A percentile compares a stretch with the other conserved stretches of the same genome.
These are phyloP conservation scores for Papilio xuthus DNA, from an alignment of 1,140 invertebrate species.

Conservation along the genomic window DNA sequence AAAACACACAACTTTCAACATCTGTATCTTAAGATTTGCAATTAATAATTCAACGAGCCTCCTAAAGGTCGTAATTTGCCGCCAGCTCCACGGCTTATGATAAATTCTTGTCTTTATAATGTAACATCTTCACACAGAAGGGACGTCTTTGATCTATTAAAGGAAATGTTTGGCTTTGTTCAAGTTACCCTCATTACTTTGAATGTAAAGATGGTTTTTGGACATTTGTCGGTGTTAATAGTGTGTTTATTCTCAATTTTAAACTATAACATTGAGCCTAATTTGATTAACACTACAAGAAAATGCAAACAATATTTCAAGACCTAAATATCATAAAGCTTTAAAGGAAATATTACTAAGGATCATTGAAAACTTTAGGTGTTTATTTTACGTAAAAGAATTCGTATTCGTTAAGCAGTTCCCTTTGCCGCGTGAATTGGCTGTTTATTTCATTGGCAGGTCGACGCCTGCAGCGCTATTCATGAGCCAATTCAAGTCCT, in stretches of 20 bases:
- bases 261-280: neutral
- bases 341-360: neutral
- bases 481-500: slow-evolving; percentile 66
- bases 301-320: neutral
- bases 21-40: neutral
- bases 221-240: neutral
- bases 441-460: slow-evolving; percentile 62
- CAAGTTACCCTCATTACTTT: neutral
- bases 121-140: slow-evolving; percentile 2
- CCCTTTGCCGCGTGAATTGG: slow-evolving; percentile 63
- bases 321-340: neutral
- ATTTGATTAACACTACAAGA: neutral
- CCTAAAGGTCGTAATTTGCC: slow-evolving; percentile 22
- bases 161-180: slow-evolving; percentile 1
- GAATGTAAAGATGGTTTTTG: neutral
- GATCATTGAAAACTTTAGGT: neutral
- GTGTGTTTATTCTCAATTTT: slow-evolving; percentile 20
- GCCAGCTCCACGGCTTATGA: slow-evolving; percentile 2
- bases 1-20: neutral
- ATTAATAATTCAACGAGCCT: slow-evolving; percentile 19
- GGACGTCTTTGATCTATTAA: slow-evolving; percentile 10
- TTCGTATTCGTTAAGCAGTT: slow-evolving; percentile 65
- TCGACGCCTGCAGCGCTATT: slow-evolving; percentile 61
- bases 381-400: slow-evolving; percentile 44
- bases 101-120: slow-evolving; percentile 12